Evolutionary conservation across 2,113 vertebrate genomes (phyloP).

Genomic region (Podocnemis expansa): DNA sequence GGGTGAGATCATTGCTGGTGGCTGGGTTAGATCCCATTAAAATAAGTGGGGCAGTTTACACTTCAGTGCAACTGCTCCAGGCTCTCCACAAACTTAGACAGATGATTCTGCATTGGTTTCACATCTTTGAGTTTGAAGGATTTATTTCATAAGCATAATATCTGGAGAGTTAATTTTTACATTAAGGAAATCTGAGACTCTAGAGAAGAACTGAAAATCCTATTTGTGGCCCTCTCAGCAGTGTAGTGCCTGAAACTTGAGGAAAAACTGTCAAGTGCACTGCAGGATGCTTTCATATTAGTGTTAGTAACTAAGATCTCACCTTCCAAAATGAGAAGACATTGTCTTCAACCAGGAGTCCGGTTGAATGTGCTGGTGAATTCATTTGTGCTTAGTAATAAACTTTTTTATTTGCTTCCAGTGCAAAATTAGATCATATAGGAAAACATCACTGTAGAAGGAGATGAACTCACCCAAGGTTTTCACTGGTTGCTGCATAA

Average conservation of each 20-base stretch:
- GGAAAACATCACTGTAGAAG: conserved; percentile 76
- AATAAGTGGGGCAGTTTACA: not conserved
- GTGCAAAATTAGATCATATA: conserved; percentile 76
- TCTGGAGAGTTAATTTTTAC: not conserved
- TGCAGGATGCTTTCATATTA: not conserved
- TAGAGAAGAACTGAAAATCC: not conserved
- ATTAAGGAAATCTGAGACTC: accelerated
- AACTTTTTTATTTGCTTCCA: conserved; percentile 76
- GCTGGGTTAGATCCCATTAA: not conserved
- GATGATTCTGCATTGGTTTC: not conserved
- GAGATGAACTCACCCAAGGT: conserved; percentile 74
- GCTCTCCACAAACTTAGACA: not conserved
- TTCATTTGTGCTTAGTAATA: conserved; percentile 72
- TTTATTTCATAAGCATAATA: not conserved
- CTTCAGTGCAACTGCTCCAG: not conserved
- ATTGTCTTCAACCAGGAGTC: conserved; percentile 25
- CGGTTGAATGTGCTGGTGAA: conserved; percentile 62
- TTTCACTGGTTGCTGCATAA: conserved; percentile 66
- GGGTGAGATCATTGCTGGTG: not conserved
- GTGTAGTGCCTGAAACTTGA: not conserved
- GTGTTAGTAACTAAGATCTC: not conserved
- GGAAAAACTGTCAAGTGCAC: not conserved
- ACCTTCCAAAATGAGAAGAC: not conserved
- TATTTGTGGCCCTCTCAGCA: not conserved
- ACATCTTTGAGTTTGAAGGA: too few species aligned